Evolutionary conservation across 1,140 invertebrate species (phyloP), one percentile per base, ranked within the genome.

Genomic region (Drosophila nigromelanica): DNA sequence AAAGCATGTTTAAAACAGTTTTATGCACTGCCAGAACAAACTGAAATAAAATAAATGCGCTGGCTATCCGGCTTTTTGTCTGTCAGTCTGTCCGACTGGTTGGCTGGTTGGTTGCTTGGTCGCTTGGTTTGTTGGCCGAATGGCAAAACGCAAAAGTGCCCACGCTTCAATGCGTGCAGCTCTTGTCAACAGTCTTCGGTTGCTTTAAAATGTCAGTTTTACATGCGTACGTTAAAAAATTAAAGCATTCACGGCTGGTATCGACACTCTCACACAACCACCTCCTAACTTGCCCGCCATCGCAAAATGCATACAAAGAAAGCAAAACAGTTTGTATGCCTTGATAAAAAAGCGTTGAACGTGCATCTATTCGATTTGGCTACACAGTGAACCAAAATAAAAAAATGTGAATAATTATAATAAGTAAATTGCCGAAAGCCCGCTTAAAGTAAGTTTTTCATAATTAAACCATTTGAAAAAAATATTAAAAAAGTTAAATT

Each of bases 201-300:
- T 73, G 76, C 79, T 89, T 89, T 89, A 89, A 89, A 89, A 89
- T 73, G 67, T 89, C 76, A 89, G 89, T 89, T 89, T 83, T 66
- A 83, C 68, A 77, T 67, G 59, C 72, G 51, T 50, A 50, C 74
- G 61, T 54, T 54, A 68, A 59, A 64, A 51, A 51, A 21, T 61
- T 30, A 15, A 68, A 68, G 59, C 37, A 42, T 12, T n/a, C 12
- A 15, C 15, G 8, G 15, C 11, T 33, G 18, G n/a, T 45, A n/a
- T 71, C 45, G 35, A 54, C 68, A 50, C 50, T 56, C 18, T 10
- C 24, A 55, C 60, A 37, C 21, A 30, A 40, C 3, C 37, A 39
- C 4, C 40, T 42, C 11, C 33, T 43, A 15, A 18, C 48, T 56
- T 33, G 21, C 40, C 24, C 39, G 15, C n/a, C 56, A 47, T 66